A percentile compares a stretch with the other conserved stretches of the same genome.
Conservation (phyloP, 2,113 vertebrate species). For the Platysteira castanea region DNA sequence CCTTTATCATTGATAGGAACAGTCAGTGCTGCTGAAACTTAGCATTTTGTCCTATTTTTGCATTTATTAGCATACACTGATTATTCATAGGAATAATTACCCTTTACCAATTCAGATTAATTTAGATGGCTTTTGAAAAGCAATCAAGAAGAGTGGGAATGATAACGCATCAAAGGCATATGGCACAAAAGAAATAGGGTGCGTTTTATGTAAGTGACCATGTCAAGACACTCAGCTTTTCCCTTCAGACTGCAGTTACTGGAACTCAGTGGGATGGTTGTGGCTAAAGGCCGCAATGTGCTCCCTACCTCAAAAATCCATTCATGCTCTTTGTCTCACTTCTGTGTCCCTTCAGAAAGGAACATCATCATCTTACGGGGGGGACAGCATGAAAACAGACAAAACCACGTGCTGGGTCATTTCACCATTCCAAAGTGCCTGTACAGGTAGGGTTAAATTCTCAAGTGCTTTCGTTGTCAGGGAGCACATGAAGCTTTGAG, state of each 20-base stretch:
- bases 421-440: not conserved
- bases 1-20: not conserved
- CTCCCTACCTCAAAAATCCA: not conserved
- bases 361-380: not conserved
- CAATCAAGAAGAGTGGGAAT: conserved; percentile 64
- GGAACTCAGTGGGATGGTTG: not conserved
- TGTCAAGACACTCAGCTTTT: not conserved
- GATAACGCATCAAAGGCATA: conserved; percentile 62
- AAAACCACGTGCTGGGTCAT: rapidly evolving
- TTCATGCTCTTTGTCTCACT: not conserved
- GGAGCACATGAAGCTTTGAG: not conserved
- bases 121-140: conserved; percentile 73
- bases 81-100: conserved; percentile 72
- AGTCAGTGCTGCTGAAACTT: not conserved
- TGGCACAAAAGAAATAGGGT: not conserved
- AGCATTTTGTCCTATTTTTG: conserved; percentile 49
- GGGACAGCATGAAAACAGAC: not conserved
- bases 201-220: not conserved
- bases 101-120: conserved; percentile 64
- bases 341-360: not conserved
- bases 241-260: not conserved
- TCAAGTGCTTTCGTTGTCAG: not conserved
- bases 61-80: conserved; percentile 71
- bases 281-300: not conserved
- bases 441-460: not conserved